Evolutionary conservation across 2,888 invertebrate genomes (phyloP).

Genomic region (Molanna angustata): DNA sequence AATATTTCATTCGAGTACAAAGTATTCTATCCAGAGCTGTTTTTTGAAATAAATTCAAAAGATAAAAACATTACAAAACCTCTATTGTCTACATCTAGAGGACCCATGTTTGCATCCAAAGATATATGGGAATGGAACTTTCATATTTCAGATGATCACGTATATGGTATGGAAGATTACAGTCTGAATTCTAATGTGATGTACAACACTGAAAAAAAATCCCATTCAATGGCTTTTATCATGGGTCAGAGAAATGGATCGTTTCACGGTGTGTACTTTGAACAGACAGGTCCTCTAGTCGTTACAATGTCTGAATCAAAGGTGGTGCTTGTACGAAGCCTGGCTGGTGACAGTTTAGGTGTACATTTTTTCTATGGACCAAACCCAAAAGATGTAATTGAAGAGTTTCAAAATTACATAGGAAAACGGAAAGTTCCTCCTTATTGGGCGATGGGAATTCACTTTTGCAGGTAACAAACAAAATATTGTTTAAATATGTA

Average conservation of each 20-base stretch:
- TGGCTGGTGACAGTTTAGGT: constrained; percentile 13
- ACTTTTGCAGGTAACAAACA: constrained; percentile 29
- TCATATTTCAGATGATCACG: constrained; percentile 19
- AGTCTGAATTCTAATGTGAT: constrained; percentile 15
- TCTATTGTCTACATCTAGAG: constrained; percentile 23
- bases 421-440: constrained; percentile 15
- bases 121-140: constrained; percentile 29
- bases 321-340: constrained; percentile 16
- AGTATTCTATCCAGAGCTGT: constrained; percentile 42
- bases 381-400: constrained; percentile 19
- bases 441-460: constrained; percentile 27
- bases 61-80: constrained; percentile 20
- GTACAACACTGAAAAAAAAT: constrained; percentile 15
- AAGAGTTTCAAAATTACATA: constrained; percentile 9
- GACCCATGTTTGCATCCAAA: constrained; percentile 23
- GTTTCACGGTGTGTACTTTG: constrained; percentile 25
- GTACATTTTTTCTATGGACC: constrained; percentile 28
- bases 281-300: constrained; percentile 21
- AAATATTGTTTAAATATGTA: background rate
- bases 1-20: constrained; percentile 41
- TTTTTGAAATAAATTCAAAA: constrained; percentile 36
- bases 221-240: constrained; percentile 16
- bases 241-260: constrained; percentile 27
- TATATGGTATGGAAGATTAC: constrained; percentile 26
- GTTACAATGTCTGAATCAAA: constrained; percentile 12